Evolutionary conservation across 1,140 invertebrate species (phyloP).

Genomic region (Neoseiulus cucumeris): DNA sequence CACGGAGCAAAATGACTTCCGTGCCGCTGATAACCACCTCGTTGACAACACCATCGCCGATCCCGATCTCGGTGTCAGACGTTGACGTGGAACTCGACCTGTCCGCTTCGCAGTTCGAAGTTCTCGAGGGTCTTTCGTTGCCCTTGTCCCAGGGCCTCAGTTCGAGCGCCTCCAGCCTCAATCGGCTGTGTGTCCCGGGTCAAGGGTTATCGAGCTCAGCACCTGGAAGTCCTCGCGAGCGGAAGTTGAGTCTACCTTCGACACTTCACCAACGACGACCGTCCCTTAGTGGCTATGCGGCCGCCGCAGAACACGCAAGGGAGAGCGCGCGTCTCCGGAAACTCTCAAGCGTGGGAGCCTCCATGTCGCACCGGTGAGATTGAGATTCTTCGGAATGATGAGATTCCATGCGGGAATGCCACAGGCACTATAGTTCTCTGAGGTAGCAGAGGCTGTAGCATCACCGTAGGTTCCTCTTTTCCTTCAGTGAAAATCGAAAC

Average conservation of each 20-base stretch:
- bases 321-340: conserved; percentile 1
- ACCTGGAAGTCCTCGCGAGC: not conserved
- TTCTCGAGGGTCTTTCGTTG: not conserved
- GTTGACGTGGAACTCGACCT: conserved; percentile 3
- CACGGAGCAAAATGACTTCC: too few species aligned
- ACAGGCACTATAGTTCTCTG: too few species aligned
- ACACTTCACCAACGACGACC: not conserved
- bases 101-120: not conserved
- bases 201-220: not conserved
- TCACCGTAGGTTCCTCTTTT: too few species aligned
- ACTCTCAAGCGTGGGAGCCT: conserved; percentile 5
- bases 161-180: not conserved
- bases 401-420: too few species aligned
- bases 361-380: conserved; percentile 4
- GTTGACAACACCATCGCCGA: not conserved
- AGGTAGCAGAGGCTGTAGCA: too few species aligned
- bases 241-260: conserved; percentile 6
- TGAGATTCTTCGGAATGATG: too few species aligned
- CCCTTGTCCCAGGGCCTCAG: not conserved
- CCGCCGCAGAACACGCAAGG: not conserved
- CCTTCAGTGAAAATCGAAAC: too few species aligned
- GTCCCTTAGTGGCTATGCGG: conserved; percentile 1
- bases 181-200: conserved; percentile 1
- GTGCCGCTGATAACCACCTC: not conserved
- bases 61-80: conserved; percentile 9